Evolutionary conservation across 2,888 invertebrate genomes (phyloP), one percentile per base, ranked within the genome.

Genomic region (Lasioglossum morio): DNA sequence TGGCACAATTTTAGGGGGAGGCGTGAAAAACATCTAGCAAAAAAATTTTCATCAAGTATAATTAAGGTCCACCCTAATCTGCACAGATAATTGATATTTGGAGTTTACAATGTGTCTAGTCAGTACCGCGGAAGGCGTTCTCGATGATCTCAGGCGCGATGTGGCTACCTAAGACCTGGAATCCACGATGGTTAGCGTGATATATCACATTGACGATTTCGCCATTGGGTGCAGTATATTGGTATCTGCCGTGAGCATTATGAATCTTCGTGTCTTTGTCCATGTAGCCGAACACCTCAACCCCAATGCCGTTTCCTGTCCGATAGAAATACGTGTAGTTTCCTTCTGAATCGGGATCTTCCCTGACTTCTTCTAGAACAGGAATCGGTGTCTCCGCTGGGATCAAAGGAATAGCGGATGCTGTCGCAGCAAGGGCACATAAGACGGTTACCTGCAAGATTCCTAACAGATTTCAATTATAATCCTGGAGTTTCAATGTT

Each of bases 121-220:
- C 34, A 3, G 3, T 3, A 34, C 87, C 0, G 5, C 46, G 46
- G 1, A 48, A 19, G 19, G 92, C 94, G 92, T 94, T 94, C 46
- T 93, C 94, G 95, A 93, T n/a, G 95, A 95, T 82, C 91, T 92
- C 66, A 93, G 95, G 93, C 7, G 95, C 95, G 46, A 95, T 90
- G 87, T 95, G 95, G 48, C 92, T 94, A 57, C 95, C 97, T 94
- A 96, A 95, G 46, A 97, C 96, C 87, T 96, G 96, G 96, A 96
- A 97, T 83, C 97, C 97, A 89, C 97, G 96, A 94, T 97, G 97
- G 90, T 97, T 97, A 89, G 97, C 97, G 82, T 96, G 92, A 95
- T 97, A 97, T 72, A 95, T 95, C 84, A 97, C 93, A n/a, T 95
- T 92, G 90, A 97, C 95, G 23, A 95, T 95, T 70, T 96, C 95